Conservation (phyloP, 2,113 vertebrate genomes). For the Anguilla rostrata region DNA sequence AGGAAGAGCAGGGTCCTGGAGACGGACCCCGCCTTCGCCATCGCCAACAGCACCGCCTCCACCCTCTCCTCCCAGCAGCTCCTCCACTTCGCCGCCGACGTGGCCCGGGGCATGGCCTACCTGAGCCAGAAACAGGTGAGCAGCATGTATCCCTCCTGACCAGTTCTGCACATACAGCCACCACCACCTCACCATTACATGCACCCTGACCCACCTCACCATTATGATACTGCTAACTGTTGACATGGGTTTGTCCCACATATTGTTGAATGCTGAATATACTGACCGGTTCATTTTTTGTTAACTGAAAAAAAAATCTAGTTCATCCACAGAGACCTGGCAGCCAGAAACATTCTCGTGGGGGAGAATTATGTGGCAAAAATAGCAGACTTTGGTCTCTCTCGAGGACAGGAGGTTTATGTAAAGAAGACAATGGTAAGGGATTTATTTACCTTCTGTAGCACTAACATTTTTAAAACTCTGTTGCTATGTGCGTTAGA, state of each 20-base stretch:
- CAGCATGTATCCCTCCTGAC: neutral
- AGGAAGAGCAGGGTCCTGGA: constrained; percentile 84
- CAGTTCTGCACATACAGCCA: neutral
- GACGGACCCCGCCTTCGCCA: constrained; percentile 83
- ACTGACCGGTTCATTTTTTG: too few relatives aligned
- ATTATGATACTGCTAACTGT: too few relatives aligned
- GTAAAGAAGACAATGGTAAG: constrained; percentile 87
- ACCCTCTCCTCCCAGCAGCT: constrained; percentile 84
- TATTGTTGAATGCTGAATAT: too few relatives aligned
- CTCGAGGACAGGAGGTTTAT: constrained; percentile 86
- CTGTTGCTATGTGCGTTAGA: neutral
- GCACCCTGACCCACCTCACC: neutral
- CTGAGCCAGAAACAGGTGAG: constrained; percentile 86
- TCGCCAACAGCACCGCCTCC: constrained; percentile 83
- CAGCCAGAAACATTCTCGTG: constrained; percentile 85
- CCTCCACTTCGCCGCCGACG: constrained; percentile 82
- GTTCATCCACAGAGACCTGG: constrained; percentile 87
- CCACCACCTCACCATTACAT: neutral
- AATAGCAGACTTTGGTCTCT: constrained; percentile 87
- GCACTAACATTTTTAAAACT: constrained; percentile 11
- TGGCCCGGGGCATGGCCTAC: constrained; percentile 85
- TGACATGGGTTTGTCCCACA: neutral
- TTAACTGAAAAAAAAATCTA: constrained; percentile 35
- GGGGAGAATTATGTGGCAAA: constrained; percentile 85
- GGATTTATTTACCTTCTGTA: neutral